Conservation (phyloP, 2,888 invertebrate species). For the Hymenopus coronatus region DNA sequence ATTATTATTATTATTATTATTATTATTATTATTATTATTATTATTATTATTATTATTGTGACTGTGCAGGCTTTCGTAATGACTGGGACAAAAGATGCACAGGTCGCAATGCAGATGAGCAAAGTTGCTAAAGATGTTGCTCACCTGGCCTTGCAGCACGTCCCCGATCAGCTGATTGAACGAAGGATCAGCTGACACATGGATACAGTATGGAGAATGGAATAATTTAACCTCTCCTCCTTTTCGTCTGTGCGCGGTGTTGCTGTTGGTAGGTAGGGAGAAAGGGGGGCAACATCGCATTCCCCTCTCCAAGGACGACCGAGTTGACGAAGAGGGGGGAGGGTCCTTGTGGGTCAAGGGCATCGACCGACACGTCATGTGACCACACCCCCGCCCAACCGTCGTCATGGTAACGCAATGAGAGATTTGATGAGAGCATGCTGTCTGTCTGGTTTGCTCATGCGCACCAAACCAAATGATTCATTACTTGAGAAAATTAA, state of each 20-base stretch:
- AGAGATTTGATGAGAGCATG: neutral
- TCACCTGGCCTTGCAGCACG: neutral
- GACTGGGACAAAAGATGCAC: too few relatives aligned
- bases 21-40: too few relatives aligned
- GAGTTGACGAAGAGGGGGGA: neutral
- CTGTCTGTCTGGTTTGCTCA: neutral
- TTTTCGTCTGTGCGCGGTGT: neutral
- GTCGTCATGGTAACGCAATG: constrained; percentile 29
- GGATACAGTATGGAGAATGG: neutral
- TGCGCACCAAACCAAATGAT: neutral
- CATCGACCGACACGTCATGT: constrained; percentile 29
- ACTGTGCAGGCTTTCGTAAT: too few relatives aligned
- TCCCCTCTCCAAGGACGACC: constrained; percentile 10
- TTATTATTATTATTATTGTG: too few relatives aligned
- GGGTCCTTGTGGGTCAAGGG: constrained; percentile 32
- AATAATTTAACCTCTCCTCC: neutral
- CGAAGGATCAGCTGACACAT: neutral
- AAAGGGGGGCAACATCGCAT: neutral
- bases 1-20: too few relatives aligned
- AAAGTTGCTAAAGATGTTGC: neutral
- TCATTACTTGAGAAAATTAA: neutral
- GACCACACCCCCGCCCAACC: constrained; percentile 23
- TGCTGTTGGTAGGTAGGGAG: neutral
- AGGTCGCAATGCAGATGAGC: too few relatives aligned
- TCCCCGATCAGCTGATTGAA: too few relatives aligned